Evolutionary conservation across 1,140 invertebrate genomes (phyloP).

Genomic region (Monochamus saltuarius): DNA sequence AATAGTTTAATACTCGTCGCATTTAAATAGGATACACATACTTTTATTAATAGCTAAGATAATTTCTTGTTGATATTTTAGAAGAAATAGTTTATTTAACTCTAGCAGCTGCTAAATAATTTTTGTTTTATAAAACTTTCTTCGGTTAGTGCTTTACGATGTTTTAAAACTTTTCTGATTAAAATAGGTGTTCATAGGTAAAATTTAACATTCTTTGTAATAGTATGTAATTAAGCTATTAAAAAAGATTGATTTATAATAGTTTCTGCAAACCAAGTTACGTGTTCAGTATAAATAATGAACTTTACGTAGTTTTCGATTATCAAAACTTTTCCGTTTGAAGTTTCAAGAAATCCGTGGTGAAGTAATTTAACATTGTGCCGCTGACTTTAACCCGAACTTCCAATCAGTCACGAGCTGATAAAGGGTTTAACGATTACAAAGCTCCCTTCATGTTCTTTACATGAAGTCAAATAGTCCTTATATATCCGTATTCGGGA

Average conservation of each 20-base stretch:
- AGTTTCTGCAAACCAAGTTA: constrained; percentile 6
- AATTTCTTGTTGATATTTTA: too few species aligned
- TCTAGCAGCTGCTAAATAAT: too few species aligned
- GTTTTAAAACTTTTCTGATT: too few species aligned
- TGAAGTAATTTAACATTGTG: constrained; percentile 12
- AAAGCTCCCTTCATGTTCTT: constrained; percentile 13
- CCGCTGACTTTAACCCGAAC: constrained; percentile 10
- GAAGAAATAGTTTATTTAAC: too few species aligned
- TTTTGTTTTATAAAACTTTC: too few species aligned
- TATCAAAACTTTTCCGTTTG: constrained; percentile 25
- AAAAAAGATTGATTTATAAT: constrained; percentile 18
- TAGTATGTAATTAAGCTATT: not conserved
- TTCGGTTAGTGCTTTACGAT: too few species aligned
- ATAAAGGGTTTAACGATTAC: constrained; percentile 7
- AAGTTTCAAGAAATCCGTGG: constrained; percentile 23
- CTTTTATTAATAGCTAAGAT: too few species aligned
- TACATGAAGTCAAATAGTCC: not conserved
- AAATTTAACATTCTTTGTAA: too few species aligned
- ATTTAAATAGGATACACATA: too few species aligned
- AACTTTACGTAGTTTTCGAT: constrained; percentile 23
- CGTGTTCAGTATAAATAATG: constrained; percentile 22
- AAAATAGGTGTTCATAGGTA: too few species aligned
- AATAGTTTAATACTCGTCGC: too few species aligned
- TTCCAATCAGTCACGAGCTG: constrained; percentile 14
- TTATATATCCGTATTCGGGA: too few species aligned